These are phyloP conservation scores for Pseudonaja textilis DNA, from an alignment of 2,113 vertebrate genomes.

Conservation along the genomic window DNA sequence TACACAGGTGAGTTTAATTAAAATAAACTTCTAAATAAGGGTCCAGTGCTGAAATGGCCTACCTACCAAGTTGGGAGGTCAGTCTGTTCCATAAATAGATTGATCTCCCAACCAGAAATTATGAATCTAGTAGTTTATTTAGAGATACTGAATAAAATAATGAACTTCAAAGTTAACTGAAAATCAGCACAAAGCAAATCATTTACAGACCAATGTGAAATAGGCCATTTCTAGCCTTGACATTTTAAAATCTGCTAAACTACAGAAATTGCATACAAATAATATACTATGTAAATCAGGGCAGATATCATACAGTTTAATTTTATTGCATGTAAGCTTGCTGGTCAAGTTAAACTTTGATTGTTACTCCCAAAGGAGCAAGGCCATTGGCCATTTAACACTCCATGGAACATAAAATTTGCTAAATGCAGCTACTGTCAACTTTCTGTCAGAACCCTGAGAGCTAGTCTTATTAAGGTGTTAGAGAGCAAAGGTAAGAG, in stretches of 20 bases:
- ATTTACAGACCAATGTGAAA: background rate
- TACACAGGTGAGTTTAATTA: background rate
- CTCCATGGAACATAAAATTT: background rate
- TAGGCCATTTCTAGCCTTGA: background rate
- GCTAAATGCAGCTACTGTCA: too few species aligned
- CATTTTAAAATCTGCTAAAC: background rate
- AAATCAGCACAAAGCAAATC: background rate
- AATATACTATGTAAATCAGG: background rate
- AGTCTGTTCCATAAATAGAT: background rate
- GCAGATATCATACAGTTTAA: background rate
- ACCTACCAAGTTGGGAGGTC: background rate
- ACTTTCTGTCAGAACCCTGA: too few species aligned
- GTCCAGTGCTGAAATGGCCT: background rate
- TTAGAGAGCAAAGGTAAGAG: background rate
- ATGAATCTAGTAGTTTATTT: fast-evolving
- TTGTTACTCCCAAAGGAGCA: background rate
- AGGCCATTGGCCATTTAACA: background rate
- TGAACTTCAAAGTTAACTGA: fast-evolving
- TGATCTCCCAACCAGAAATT: background rate
- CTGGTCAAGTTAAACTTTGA: background rate
- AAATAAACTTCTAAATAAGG: background rate
- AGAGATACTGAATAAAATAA: fast-evolving
- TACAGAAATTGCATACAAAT: background rate
- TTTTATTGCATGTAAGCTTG: background rate
- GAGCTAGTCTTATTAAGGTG: background rate